A percentile compares a stretch with the other conserved stretches of the same genome.
Conservation (phyloP, 2,888 invertebrate genomes). For the Parnassius mnemosyne region DNA sequence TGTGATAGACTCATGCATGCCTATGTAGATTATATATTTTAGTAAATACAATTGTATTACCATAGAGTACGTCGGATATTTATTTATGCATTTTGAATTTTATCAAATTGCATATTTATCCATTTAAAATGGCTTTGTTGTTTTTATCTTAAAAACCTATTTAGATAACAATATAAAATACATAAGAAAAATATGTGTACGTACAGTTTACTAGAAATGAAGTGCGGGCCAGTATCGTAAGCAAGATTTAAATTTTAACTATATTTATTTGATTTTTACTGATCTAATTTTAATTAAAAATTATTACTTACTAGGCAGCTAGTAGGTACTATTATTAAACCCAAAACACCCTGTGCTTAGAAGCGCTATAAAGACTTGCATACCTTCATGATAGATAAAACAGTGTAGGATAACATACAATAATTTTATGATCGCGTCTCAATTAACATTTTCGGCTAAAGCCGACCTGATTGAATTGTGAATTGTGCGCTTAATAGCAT, state of each 20-base stretch:
- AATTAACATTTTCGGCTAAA: background rate
- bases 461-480: constrained; percentile 8
- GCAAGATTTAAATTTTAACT: constrained; percentile 20
- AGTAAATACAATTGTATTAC: too few species aligned
- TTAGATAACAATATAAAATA: constrained; percentile 9
- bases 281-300: constrained; percentile 15
- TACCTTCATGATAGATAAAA: constrained; percentile 12
- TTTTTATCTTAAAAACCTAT: constrained; percentile 11
- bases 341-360: constrained; percentile 32
- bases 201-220: constrained; percentile 15
- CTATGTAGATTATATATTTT: too few species aligned
- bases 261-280: constrained; percentile 18
- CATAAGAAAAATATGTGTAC: constrained; percentile 17
- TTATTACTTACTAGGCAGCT: constrained; percentile 19
- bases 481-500: constrained; percentile 24
- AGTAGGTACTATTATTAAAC: constrained; percentile 26
- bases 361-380: constrained; percentile 27
- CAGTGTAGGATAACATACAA: background rate
- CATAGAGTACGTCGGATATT: background rate
- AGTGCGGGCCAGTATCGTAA: constrained; percentile 23
- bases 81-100: background rate
- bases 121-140: background rate
- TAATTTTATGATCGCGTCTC: too few species aligned
- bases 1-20: too few species aligned
- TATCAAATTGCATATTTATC: background rate